phyloP scores from a whole-genome alignment of 2,888 invertebrate genomes.

The Spisula subtruncata region DNA sequence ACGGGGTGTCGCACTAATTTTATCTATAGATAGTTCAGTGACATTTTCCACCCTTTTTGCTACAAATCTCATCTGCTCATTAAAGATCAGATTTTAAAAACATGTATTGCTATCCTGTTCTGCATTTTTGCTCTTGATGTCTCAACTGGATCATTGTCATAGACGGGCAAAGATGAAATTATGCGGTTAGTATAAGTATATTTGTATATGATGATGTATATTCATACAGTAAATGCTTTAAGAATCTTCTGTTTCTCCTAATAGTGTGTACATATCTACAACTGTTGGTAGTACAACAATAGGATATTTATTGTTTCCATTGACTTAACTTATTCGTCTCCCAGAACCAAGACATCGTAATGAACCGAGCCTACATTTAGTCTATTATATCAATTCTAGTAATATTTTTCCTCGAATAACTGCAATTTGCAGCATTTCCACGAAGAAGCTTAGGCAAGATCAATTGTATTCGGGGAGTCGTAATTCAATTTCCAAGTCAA shows the following conservation, averaged over 20 bases:
- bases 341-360: background rate
- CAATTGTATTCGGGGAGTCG: constrained; percentile 46
- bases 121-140: too few species aligned
- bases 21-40: too few species aligned
- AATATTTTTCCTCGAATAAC: constrained; percentile 35
- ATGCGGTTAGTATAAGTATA: too few species aligned
- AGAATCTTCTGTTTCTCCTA: background rate
- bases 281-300: background rate
- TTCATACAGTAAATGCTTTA: background rate
- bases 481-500: constrained; percentile 64
- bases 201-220: background rate
- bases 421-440: constrained; percentile 37
- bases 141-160: too few species aligned
- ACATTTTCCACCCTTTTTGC: too few species aligned
- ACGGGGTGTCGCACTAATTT: too few species aligned
- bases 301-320: background rate
- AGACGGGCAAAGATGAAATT: too few species aligned
- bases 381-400: constrained; percentile 19
- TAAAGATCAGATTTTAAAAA: too few species aligned
- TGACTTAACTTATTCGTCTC: background rate
- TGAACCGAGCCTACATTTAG: background rate
- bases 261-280: background rate
- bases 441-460: constrained; percentile 5
- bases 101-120: too few species aligned
- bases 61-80: too few species aligned